Evolutionary conservation across 2,888 invertebrate species (phyloP), one percentile per base, ranked within the genome.

Genomic region (Pilophorus perplexus): DNA sequence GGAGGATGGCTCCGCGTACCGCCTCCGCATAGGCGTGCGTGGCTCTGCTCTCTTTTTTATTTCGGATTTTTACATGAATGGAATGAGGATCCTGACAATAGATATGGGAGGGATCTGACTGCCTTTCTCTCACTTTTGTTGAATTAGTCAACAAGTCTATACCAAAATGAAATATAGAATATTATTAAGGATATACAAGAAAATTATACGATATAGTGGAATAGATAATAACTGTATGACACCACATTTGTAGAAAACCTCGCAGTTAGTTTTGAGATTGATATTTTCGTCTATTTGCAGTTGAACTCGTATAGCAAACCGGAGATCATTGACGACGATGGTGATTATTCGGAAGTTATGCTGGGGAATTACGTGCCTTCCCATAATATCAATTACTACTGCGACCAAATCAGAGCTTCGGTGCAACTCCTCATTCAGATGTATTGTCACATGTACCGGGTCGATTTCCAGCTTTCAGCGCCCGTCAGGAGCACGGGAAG

Each of bases 391-490:
- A 79, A 82, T 55, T 78, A 82, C 20, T 85, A 85, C 71, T 87
- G 89, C 75, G 85, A 85, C 72, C 83, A 87, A 70, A 81, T 95
- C 52, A 81, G 90, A 0, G 87, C 87, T 74, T 87, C 92, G 0
- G 86, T 94, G 48, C 87, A 91, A 65, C 85, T 88, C 70, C 80
- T 95, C 3, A 84, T 97, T 2, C 88, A 90, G 73, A 86, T 93
- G 72, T 95, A 94, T 78, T 88, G 89, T 55, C 85, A 89, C 72
- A 88, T 91, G 0, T 88, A 92, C 74, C 84, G 89, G 38, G 87
- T 93, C 1, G 89, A 93, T 78, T 93, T 93, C 78, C 84, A 85
- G 71, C 80, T 91, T 25, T 62, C 48, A 12, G 25, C 25, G 14
- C 28, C 50, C 27, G 16, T 37, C 50, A 50, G 14, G 25, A 28